A percentile compares a stretch with the other conserved stretches of the same genome.
These are phyloP conservation scores for Sylvietta virens DNA, from an alignment of 2,113 vertebrate species.

Conservation along the genomic window DNA sequence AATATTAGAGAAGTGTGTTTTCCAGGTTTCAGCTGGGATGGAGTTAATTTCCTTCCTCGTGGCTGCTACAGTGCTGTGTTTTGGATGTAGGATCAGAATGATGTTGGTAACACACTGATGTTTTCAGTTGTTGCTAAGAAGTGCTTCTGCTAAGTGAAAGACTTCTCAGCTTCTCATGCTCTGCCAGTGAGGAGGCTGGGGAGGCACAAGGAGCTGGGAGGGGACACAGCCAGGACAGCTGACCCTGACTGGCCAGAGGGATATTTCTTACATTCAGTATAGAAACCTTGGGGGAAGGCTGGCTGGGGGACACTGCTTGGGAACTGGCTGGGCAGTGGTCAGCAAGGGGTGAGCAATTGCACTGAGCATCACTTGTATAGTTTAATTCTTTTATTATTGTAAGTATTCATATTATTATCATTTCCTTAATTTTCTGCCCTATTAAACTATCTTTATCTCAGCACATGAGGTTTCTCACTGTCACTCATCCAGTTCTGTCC, in stretches of 20 bases:
- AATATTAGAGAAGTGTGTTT: background rate
- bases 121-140: background rate
- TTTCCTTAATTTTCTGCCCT: background rate
- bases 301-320: background rate
- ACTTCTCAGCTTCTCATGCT: background rate
- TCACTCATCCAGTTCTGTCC: background rate
- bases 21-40: background rate
- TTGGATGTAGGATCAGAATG: background rate
- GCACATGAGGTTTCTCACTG: background rate
- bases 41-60: background rate
- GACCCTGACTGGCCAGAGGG: background rate
- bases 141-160: background rate
- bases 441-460: background rate
- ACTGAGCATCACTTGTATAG: too few species aligned
- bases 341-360: background rate
- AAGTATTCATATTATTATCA: background rate
- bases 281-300: background rate
- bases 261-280: background rate
- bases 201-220: background rate
- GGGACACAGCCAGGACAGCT: background rate
- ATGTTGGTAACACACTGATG: background rate
- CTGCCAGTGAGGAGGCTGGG: background rate
- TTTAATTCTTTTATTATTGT: background rate
- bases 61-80: background rate
- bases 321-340: background rate